These are phyloP conservation scores for Sebastes iracundus DNA, from an alignment of 2,797 vertebrate species.

Conservation along the genomic window DNA sequence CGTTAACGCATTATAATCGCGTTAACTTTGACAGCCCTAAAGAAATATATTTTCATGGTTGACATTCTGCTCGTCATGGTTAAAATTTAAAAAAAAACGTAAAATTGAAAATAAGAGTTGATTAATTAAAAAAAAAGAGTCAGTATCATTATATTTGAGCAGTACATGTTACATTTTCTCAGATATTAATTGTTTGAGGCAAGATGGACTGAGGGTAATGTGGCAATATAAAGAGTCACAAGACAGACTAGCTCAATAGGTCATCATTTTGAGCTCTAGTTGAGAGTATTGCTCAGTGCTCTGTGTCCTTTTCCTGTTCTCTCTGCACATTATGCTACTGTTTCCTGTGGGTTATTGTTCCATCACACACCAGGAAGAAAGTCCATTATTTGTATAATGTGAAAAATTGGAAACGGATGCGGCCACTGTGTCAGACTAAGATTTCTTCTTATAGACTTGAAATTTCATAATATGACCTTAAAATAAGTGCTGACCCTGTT, in stretches of 20 bases:
- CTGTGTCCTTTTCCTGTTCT: background rate
- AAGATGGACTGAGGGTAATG: background rate
- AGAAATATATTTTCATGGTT: background rate
- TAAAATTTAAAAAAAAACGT: background rate
- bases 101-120: background rate
- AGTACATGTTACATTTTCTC: background rate
- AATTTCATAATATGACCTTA: too few relatives aligned
- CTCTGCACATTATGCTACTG: background rate
- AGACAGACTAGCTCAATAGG: background rate
- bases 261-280: background rate
- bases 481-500: background rate
- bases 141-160: background rate
- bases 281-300: background rate
- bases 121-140: background rate
- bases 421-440: background rate
- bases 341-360: conserved; percentile 6
- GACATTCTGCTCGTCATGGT: background rate
- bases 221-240: background rate
- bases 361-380: background rate
- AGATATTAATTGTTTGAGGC: background rate
- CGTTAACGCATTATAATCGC: too few relatives aligned
- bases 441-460: background rate
- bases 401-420: background rate
- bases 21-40: too few relatives aligned
- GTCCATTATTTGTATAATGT: background rate